Evolutionary conservation across 2,888 invertebrate species (phyloP).

Genomic region (Apantesis nais): DNA sequence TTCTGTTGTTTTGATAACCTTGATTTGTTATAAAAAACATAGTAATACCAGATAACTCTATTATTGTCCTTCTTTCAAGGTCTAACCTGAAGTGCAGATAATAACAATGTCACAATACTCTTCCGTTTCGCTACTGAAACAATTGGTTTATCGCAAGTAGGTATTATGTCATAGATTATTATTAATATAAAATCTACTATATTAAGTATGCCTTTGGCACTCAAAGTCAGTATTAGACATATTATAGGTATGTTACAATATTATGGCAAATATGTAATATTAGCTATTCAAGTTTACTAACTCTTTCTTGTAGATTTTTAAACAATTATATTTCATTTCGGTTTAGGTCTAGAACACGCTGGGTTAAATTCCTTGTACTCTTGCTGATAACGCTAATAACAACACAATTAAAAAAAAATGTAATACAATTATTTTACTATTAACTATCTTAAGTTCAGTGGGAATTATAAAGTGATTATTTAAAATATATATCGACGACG

Average conservation of each 20-base stretch:
- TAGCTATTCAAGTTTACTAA: neutral
- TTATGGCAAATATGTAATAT: neutral
- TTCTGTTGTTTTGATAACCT: neutral
- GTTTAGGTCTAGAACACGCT: too few species aligned
- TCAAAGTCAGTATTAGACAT: neutral
- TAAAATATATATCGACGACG: too few species aligned
- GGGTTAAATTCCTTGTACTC: too few species aligned
- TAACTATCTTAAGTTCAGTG: too few species aligned
- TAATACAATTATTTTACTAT: too few species aligned
- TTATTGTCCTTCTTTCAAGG: constrained; percentile 27
- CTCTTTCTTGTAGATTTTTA: neutral
- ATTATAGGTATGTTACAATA: too few species aligned
- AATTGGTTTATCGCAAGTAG: constrained; percentile 4
- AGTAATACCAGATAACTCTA: too few species aligned
- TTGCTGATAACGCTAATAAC: too few species aligned
- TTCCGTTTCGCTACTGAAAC: constrained; percentile 17
- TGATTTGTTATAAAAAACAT: neutral
- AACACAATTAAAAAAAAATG: neutral
- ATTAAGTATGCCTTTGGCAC: neutral
- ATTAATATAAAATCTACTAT: neutral
- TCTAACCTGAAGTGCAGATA: constrained; percentile 5
- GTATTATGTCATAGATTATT: neutral
- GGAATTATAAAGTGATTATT: too few species aligned
- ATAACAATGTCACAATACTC: constrained; percentile 11
- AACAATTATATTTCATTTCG: neutral